A percentile compares a stretch with the other conserved stretches of the same genome.
Evolutionary conservation across 2,888 invertebrate genomes (phyloP).

Genomic region (Lordiphosa fenestrarum): DNA sequence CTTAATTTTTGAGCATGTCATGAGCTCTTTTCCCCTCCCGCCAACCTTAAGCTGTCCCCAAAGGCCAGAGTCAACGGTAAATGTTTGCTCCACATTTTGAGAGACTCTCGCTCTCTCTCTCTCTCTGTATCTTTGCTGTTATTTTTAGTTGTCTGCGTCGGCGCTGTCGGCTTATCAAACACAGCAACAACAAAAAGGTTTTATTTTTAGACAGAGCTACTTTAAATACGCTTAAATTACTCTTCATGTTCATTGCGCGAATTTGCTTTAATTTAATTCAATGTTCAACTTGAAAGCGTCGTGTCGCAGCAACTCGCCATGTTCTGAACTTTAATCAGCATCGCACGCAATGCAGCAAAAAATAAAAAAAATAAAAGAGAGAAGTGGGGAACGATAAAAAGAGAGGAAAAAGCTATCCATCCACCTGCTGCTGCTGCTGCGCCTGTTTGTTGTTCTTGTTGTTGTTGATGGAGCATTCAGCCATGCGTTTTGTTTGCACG

Average conservation of each 20-base stretch:
- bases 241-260: slow-evolving; percentile 46
- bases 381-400: not conserved
- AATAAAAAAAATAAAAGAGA: slow-evolving; percentile 1
- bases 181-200: slow-evolving; percentile 14
- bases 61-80: slow-evolving; percentile 39
- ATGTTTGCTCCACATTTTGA: slow-evolving; percentile 31
- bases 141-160: slow-evolving; percentile 50
- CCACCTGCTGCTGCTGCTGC: slow-evolving; percentile 31
- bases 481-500: slow-evolving; percentile 62
- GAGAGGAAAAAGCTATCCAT: not conserved
- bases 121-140: slow-evolving; percentile 5
- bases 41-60: not conserved
- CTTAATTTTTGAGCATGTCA: slow-evolving; percentile 38
- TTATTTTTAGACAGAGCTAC: slow-evolving; percentile 56
- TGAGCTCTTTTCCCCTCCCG: slow-evolving; percentile 7
- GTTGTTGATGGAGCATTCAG: slow-evolving; percentile 49
- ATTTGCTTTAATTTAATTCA: slow-evolving; percentile 60
- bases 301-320: slow-evolving; percentile 4
- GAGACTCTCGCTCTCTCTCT: slow-evolving; percentile 7
- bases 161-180: slow-evolving; percentile 58
- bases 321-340: slow-evolving; percentile 35
- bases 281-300: slow-evolving; percentile 28
- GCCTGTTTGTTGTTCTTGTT: slow-evolving; percentile 14
- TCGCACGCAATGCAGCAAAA: slow-evolving; percentile 7
- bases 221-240: slow-evolving; percentile 48